Base-by-base conservation (phyloP, 2,888 invertebrate genomes). In the Euplagia quadripunctaria region DNA sequence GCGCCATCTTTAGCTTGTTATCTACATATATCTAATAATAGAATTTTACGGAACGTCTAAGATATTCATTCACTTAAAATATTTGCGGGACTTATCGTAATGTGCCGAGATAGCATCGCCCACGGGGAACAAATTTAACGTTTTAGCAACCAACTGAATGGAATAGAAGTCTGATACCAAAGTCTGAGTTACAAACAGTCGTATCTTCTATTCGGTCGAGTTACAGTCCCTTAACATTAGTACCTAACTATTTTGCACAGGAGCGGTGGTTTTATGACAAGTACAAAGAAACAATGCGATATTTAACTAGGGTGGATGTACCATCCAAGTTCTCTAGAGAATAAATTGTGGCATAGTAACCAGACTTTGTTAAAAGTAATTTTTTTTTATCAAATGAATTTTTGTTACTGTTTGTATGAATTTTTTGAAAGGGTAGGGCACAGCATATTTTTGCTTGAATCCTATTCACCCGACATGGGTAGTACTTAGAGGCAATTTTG, bases 81-180 rank as follows among this genome's bases (percentile, higher is more conserved):
- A 75, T 78, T 75, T 69, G 65, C 71, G 31, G 73, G 64, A 75
- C 70, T 74, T 74, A 73, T 75, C 70, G 52, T 64, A 73, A 76
- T 64, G 77, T 49, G 46, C 69, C 51, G 12, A 70, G 79, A 79
- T 79, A 75, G 42, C 61, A 79, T 77, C 77, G 66, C 68, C 64
- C 58, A 55, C 43, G 64, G 41, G 12, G 73, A 70, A 70, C 70
- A 69, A 73, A 71, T 72, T 72, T 72, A 65, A 68, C 31, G 61
- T 58, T 67, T 49, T n/a, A 61, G 51, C 51, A 42, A 67, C 74
- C 66, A n/a, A 41, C 41, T 14, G 31, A 72, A 66, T 52, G 16
- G 41, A 43, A 66, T 42, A 64, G 20, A 49, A 20, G 4, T 43
- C 31, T 11, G 68, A 51, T 64, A 46, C 8, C 52, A 46, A 61